A percentile compares a stretch with the other conserved stretches of the same genome.
Conservation (phyloP, 2,888 invertebrate genomes). For the Sympetrum striolatum region DNA sequence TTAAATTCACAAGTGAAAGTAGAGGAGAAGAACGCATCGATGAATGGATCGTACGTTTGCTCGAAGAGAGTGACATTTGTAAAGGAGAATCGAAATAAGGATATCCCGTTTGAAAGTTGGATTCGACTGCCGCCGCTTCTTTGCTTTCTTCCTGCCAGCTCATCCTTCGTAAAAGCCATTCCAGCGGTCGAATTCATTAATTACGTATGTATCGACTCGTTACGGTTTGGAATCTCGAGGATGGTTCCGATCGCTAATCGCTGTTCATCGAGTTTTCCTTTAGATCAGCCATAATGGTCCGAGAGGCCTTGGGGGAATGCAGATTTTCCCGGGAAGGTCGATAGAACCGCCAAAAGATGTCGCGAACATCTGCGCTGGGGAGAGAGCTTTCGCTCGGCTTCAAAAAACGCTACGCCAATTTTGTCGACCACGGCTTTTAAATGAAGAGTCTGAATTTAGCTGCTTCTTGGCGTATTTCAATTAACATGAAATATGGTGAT, state of each 20-base stretch:
- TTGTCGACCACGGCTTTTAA: no score
- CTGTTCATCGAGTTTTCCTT: background rate
- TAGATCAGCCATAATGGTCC: background rate
- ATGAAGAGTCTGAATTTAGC: no score
- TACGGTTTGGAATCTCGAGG: background rate
- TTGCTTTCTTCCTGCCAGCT: background rate
- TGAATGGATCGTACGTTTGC: background rate
- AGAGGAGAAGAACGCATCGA: background rate
- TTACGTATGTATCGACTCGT: slow-evolving; percentile 12
- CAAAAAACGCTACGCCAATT: no score
- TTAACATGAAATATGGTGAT: no score
- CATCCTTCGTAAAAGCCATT: background rate
- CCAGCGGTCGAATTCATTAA: background rate
- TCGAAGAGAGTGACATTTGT: background rate
- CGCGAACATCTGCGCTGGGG: background rate
- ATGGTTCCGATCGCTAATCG: background rate
- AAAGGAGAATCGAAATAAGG: background rate
- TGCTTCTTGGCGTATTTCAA: no score
- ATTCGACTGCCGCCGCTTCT: background rate
- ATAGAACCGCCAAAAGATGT: background rate
- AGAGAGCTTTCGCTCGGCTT: no score
- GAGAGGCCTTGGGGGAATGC: background rate
- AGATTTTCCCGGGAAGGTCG: background rate
- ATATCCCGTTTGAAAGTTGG: background rate
- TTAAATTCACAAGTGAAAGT: background rate